Conservation (phyloP, 1,140 invertebrate genomes). For the Delia radicum region DNA sequence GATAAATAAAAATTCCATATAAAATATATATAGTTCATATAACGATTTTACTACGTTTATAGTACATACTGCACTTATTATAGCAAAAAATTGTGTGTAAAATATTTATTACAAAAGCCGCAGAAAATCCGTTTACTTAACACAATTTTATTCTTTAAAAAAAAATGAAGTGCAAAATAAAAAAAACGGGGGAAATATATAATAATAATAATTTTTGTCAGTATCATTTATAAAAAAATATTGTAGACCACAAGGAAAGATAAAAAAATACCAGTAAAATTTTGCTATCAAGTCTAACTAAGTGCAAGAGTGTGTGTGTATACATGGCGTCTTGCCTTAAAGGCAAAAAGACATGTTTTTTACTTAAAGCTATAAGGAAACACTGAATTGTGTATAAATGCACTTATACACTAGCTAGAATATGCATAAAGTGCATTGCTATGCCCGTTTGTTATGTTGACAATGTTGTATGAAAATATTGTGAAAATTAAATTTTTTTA, state of each 20-base stretch:
- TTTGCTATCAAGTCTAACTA: no score
- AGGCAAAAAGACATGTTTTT: background rate
- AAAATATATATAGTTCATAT: no score
- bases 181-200: background rate
- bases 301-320: no score
- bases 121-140: background rate
- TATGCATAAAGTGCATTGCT: background rate
- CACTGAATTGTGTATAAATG: no score
- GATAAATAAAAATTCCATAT: background rate
- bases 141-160: background rate
- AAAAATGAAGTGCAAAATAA: background rate
- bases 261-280: background rate
- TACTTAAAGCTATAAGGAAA: no score
- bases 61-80: background rate
- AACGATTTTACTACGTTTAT: background rate
- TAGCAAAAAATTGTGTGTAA: background rate
- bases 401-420: no score
- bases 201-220: background rate
- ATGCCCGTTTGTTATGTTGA: background rate
- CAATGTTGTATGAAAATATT: background rate
- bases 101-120: background rate
- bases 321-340: background rate
- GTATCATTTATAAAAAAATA: background rate
- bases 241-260: background rate
- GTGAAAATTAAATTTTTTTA: background rate